These are phyloP conservation scores for Theonella swinhoei DNA, from an alignment of 37 sponge, comb jelly and placozoan species.

Conservation along the genomic window DNA sequence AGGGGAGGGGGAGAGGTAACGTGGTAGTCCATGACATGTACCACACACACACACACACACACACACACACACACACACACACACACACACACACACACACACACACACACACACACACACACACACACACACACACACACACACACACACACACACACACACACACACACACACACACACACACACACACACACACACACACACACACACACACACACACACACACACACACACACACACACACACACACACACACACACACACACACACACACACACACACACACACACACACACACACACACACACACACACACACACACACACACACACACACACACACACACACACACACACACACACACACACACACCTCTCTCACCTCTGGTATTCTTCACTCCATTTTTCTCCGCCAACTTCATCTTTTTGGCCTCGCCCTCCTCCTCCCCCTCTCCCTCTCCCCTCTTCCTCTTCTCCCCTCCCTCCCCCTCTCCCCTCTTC, in stretches of 20 bases:
- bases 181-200: neutral
- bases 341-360: neutral
- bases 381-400: no score
- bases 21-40: neutral
- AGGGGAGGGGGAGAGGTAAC: neutral
- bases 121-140: constrained; percentile 66
- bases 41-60: neutral
- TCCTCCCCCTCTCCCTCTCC: neutral
- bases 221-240: no score
- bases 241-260: no score
- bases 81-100: constrained; percentile 49
- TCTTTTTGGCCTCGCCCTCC: neutral
- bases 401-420: neutral
- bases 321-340: neutral
- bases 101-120: constrained; percentile 68
- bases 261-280: no score
- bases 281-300: neutral
- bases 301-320: neutral
- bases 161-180: constrained; percentile 11
- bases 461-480: neutral
- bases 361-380: no score
- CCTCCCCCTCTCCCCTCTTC: neutral
- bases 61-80: constrained; percentile 2
- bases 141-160: constrained; percentile 41
- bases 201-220: neutral